Evolutionary conservation across 1,140 invertebrate genomes (phyloP).

Genomic region (Listronotus bonariensis): DNA sequence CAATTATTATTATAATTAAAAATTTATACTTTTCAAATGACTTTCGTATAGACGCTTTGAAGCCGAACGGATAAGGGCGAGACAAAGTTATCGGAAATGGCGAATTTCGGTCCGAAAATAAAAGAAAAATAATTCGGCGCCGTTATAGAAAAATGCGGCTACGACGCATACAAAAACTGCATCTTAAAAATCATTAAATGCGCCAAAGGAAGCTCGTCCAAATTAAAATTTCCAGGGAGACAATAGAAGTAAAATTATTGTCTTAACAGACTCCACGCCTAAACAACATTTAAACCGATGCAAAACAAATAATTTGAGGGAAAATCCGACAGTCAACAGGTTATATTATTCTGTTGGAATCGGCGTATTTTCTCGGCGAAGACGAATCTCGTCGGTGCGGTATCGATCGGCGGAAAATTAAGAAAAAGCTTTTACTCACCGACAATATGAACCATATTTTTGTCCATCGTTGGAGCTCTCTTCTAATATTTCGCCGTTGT

Average conservation of each 20-base stretch:
- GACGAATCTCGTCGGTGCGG: constrained; percentile 11
- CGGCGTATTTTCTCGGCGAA: constrained; percentile 17
- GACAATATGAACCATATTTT: constrained; percentile 90
- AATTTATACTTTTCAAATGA: not conserved
- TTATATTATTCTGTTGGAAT: constrained; percentile 36
- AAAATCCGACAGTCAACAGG: constrained; percentile 48
- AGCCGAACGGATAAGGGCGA: constrained; percentile 19
- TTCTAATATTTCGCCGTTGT: constrained; percentile 86
- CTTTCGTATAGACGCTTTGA: not conserved
- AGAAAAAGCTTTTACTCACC: constrained; percentile 68
- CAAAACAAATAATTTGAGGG: constrained; percentile 20
- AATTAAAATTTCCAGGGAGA: constrained; percentile 14
- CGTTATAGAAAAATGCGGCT: constrained; percentile 50
- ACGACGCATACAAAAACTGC: constrained; percentile 55
- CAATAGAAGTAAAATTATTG: constrained; percentile 7
- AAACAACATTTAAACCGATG: not conserved
- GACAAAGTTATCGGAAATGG: constrained; percentile 38
- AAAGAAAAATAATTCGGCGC: constrained; percentile 51
- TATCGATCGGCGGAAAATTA: constrained; percentile 28
- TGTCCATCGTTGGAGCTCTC: constrained; percentile 88
- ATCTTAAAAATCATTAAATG: constrained; percentile 57
- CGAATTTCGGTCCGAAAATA: constrained; percentile 44
- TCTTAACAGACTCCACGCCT: too few species aligned
- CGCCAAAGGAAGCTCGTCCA: constrained; percentile 32
- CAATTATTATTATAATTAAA: too few species aligned